Conservation (phyloP, 1,140 invertebrate genomes). For the Choristoneura fumiferana region DNA sequence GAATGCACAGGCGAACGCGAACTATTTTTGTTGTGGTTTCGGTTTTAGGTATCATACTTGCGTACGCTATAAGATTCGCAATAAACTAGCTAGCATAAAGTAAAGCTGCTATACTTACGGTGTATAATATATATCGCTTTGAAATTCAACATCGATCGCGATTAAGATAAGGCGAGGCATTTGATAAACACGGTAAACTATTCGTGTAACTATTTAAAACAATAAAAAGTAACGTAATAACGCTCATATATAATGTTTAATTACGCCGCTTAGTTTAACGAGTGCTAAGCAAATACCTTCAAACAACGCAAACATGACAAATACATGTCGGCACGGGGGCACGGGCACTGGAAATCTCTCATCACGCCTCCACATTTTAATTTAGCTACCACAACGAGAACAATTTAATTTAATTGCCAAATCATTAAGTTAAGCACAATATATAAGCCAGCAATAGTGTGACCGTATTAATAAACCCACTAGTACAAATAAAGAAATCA, state of each 20-base stretch:
- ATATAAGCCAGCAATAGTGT: conserved; percentile 68
- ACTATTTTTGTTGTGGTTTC: background rate
- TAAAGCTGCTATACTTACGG: no score
- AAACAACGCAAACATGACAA: conserved; percentile 43
- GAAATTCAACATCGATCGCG: no score
- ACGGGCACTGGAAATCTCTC: conserved; percentile 49
- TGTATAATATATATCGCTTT: no score
- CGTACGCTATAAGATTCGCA: no score
- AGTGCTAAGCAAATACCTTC: conserved; percentile 29
- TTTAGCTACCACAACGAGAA: conserved; percentile 73
- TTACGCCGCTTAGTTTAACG: conserved; percentile 9
- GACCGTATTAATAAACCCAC: conserved; percentile 63
- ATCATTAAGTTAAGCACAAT: conserved; percentile 76
- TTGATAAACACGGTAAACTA: background rate
- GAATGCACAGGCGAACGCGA: background rate
- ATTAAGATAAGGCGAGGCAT: background rate
- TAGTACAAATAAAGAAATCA: conserved; percentile 69
- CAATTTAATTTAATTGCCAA: conserved; percentile 78
- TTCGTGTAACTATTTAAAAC: conserved; percentile 11
- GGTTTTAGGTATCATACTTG: no score
- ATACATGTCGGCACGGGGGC: conserved; percentile 35
- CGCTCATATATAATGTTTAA: conserved; percentile 14
- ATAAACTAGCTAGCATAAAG: no score
- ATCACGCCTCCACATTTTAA: conserved; percentile 64
- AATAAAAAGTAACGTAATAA: conserved; percentile 1